Conservation (phyloP, 2,113 vertebrate genomes). For the Oceanodroma tethys region DNA sequence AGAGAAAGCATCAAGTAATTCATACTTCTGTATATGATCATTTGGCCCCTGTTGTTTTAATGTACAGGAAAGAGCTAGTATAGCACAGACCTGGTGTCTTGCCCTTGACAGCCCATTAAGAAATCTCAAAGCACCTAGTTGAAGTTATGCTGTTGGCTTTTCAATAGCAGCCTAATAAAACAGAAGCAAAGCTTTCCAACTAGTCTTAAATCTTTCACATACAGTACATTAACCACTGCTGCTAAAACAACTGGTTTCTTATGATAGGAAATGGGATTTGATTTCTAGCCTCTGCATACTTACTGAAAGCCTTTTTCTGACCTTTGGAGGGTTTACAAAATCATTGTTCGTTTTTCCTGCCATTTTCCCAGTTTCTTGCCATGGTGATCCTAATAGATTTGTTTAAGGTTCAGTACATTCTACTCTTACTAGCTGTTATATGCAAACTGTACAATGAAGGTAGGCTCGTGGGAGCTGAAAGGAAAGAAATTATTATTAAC, state of each 20-base stretch:
- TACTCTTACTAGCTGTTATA: constrained; percentile 26
- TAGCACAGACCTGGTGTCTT: constrained; percentile 80
- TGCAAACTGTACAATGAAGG: constrained; percentile 7
- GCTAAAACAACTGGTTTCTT: constrained; percentile 82
- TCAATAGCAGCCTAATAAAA: constrained; percentile 86
- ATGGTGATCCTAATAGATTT: constrained; percentile 58
- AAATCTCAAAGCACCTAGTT: constrained; percentile 81
- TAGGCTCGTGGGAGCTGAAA: constrained; percentile 41
- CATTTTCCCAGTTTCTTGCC: constrained; percentile 64
- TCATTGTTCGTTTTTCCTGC: constrained; percentile 62
- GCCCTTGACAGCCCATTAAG: constrained; percentile 86
- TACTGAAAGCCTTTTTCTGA: constrained; percentile 72
- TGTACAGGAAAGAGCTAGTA: constrained; percentile 77
- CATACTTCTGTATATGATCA: constrained; percentile 79
- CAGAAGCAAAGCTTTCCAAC: constrained; percentile 82
- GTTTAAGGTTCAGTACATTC: constrained; percentile 54
- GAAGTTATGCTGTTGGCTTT: constrained; percentile 80
- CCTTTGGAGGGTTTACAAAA: constrained; percentile 76
- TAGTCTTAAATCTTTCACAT: constrained; percentile 85
- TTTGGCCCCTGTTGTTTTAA: constrained; percentile 81
- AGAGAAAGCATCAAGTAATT: constrained; percentile 84
- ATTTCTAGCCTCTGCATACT: constrained; percentile 77
- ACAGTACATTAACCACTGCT: constrained; percentile 79
- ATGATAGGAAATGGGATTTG: constrained; percentile 82
- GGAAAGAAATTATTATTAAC: constrained; percentile 59